Percentiles rank a stretch among this genome's conserved stretches.
phyloP scores from a whole-genome alignment of 2,888 invertebrate species.

The Ernsta delagoae region DNA sequence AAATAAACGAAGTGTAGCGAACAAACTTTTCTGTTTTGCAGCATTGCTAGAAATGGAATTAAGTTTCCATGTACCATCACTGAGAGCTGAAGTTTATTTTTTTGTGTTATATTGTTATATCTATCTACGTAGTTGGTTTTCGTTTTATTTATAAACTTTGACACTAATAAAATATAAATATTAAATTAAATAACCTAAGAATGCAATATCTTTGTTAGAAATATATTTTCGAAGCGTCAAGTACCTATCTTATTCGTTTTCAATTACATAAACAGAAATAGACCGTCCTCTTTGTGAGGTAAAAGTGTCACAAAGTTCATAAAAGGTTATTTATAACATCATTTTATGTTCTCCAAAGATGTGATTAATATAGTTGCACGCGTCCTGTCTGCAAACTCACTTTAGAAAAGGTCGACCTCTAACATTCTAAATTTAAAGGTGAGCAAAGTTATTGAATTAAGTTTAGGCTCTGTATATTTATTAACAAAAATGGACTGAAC shows the following conservation, averaged over 20 bases:
- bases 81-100: neutral
- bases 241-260: no score
- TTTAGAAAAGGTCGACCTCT: constrained; percentile 50
- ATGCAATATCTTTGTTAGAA: no score
- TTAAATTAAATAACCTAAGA: no score
- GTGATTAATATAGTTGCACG: constrained; percentile 6
- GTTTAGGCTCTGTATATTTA: neutral
- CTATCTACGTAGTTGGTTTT: no score
- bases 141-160: no score
- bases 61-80: neutral
- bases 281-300: neutral
- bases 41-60: neutral
- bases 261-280: neutral
- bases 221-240: no score
- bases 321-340: constrained; percentile 4
- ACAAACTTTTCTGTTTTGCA: constrained; percentile 12
- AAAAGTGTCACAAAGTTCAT: constrained; percentile 2
- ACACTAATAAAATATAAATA: no score
- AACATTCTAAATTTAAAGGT: constrained; percentile 43
- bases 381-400: constrained; percentile 43
- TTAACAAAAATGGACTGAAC: neutral
- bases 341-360: neutral
- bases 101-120: no score
- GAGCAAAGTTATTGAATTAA: constrained; percentile 33
- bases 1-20: constrained; percentile 10